A percentile compares a stretch with the other conserved stretches of the same genome.
These are phyloP conservation scores for Setophaga coronata DNA, from an alignment of 2,113 vertebrate genomes.

Conservation along the genomic window DNA sequence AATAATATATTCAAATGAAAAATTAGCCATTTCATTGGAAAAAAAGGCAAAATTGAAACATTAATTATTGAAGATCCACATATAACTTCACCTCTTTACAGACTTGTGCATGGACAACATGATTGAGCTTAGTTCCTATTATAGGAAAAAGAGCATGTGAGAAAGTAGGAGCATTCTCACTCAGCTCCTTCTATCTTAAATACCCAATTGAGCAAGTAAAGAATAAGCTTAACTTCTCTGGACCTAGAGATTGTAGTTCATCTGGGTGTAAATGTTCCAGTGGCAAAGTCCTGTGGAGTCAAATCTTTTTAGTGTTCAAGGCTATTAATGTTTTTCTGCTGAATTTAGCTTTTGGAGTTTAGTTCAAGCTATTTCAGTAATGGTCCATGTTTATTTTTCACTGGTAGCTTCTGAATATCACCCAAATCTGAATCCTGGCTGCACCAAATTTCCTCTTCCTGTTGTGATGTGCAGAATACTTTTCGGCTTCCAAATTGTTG, in stretches of 20 bases:
- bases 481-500: neutral
- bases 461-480: neutral
- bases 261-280: neutral
- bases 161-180: neutral
- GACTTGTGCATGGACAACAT: neutral
- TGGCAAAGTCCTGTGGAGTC: neutral
- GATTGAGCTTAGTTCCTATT: neutral
- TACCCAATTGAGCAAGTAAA: neutral
- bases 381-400: neutral
- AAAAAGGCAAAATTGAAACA: neutral
- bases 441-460: neutral
- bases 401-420: neutral
- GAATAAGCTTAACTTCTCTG: neutral
- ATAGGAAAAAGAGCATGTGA: neutral
- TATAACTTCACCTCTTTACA: neutral
- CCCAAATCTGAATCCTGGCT: neutral
- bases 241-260: neutral
- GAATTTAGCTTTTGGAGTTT: neutral
- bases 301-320: neutral
- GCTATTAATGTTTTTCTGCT: neutral
- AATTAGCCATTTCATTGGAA: neutral
- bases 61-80: conserved; percentile 10
- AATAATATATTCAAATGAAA: neutral
- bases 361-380: neutral
- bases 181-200: neutral